phyloP scores from a whole-genome alignment of 2,797 vertebrate species.

The Cryptoprocta ferox region DNA sequence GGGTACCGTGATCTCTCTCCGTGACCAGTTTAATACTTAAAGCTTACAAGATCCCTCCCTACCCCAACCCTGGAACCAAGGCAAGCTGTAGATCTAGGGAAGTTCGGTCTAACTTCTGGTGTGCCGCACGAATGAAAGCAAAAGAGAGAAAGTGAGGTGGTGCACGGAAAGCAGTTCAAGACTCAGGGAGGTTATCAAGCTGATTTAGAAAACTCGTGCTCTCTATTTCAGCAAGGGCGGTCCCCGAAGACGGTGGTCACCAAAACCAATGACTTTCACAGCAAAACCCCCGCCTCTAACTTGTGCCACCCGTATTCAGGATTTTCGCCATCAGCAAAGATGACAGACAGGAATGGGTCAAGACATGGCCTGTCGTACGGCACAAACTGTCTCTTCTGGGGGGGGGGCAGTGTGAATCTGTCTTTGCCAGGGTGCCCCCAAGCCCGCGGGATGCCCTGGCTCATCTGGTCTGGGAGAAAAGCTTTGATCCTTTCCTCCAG shows the following conservation, averaged over 20 bases:
- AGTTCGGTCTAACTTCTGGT: not conserved
- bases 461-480: not conserved
- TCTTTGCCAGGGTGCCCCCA: not conserved
- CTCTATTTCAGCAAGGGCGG: not conserved
- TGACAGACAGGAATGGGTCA: rapidly evolving
- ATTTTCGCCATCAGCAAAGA: not conserved
- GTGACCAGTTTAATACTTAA: not conserved
- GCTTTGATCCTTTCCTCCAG: not conserved
- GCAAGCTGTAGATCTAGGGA: not conserved
- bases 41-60: not conserved
- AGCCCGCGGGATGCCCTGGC: not conserved
- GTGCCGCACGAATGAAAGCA: rapidly evolving
- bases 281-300: not conserved
- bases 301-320: not conserved
- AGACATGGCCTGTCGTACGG: rapidly evolving
- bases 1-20: not conserved
- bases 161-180: rapidly evolving
- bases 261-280: not conserved
- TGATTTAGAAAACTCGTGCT: not conserved
- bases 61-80: rapidly evolving
- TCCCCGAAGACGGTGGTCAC: not conserved
- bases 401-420: not conserved
- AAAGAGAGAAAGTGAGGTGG: too few relatives aligned
- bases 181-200: not conserved
- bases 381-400: not conserved